Evolutionary conservation across 2,888 invertebrate genomes (phyloP), one percentile per base, ranked within the genome.

Genomic region (Euzetes globulus): DNA sequence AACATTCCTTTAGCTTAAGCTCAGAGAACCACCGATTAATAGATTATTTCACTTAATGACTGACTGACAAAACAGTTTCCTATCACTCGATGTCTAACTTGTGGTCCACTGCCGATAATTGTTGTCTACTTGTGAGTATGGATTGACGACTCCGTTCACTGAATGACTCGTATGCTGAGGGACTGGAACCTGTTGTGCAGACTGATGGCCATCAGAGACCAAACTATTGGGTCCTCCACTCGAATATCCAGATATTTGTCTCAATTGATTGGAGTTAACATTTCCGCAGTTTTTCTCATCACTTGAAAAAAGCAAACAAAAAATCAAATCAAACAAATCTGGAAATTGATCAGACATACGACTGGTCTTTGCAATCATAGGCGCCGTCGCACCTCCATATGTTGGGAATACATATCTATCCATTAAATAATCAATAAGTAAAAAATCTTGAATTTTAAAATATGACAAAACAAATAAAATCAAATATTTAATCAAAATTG

Each of bases 331-430:
- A 7, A 55, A 22, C 15, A 33, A 15, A 68, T 33, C 37, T 27
- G 11, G 29, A 27, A 27, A 60, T 60, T 11, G 33, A 41, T 37
- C 9, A 41, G n/a, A 29, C 73, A 58, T 58, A 60, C 71, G 63
- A 70, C 70, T 45, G 41, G 47, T 76, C 76, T 47, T 76, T 76
- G 37, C 76, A 76, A 71, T 76, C 76, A 19, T 60, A 55, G 27
- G 75, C 75, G 15, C 73, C 72, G 71, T 76, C 76, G 50, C 76
- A 76, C n/a, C 74, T 47, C 76, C 76, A 76, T 17, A 76, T 72
- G n/a, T 50, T 55, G 25, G 77, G 76, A 27, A 77, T 72, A 70
- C 77, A 74, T 33, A 75, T 58, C 68, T 70, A 25, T 45, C 6
- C n/a, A 37, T 7, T 33, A 6, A 52, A 52, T n/a, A 6, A 52